phyloP scores from a whole-genome alignment of 2,888 invertebrate genomes.

The Phytoseiulus persimilis region DNA sequence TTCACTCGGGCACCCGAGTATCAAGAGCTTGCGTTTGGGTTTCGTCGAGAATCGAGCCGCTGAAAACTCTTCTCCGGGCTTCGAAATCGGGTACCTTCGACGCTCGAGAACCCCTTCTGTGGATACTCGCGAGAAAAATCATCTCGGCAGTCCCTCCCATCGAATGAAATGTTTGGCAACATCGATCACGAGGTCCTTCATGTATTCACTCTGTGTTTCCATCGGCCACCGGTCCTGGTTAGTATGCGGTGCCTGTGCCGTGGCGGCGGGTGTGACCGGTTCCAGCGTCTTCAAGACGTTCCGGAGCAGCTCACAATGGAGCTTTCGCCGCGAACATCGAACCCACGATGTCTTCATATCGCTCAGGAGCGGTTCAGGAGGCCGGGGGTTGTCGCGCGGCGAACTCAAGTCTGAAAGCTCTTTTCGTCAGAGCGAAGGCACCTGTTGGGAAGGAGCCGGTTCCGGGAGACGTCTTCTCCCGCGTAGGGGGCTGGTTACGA shows the following conservation, averaged over 20 bases:
- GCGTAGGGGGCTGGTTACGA: background rate
- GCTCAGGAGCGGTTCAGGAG: too few species aligned
- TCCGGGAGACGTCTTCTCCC: background rate
- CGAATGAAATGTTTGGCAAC: background rate
- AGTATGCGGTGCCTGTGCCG: background rate
- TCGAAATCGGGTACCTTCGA: background rate
- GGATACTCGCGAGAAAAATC: background rate
- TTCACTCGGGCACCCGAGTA: too few species aligned
- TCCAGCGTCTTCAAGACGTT: background rate
- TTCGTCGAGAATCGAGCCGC: background rate
- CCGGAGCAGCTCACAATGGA: background rate
- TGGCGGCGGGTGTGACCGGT: background rate
- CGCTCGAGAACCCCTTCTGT: background rate
- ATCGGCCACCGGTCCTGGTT: background rate
- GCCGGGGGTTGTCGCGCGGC: too few species aligned
- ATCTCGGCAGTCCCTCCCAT: background rate
- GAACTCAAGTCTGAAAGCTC: too few species aligned
- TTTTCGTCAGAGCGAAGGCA: too few species aligned
- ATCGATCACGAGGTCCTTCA: background rate
- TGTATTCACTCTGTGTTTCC: background rate
- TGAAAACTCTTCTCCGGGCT: background rate
- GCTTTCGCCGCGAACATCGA: too few species aligned
- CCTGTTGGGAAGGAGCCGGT: too few species aligned
- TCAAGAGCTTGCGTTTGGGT: too few species aligned
- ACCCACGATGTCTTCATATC: too few species aligned